phyloP scores from a whole-genome alignment of 2,113 vertebrate genomes.

The Phoxinus phoxinus region DNA sequence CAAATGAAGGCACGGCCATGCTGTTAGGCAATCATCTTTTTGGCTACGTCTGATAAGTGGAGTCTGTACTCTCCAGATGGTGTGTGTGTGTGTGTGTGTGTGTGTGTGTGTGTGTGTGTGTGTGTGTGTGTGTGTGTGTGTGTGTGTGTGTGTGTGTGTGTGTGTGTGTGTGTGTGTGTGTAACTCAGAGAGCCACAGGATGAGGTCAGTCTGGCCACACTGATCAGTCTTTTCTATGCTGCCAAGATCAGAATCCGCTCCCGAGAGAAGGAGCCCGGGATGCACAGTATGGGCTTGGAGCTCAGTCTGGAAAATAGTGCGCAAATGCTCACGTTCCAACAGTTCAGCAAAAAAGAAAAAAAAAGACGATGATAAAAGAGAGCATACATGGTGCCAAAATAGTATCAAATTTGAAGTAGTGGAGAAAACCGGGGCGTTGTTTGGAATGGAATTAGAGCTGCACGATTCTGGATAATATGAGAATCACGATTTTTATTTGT shows the following conservation, averaged over 20 bases:
- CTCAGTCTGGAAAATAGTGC: conserved; percentile 54
- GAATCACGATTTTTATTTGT: too few species aligned
- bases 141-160: conserved; percentile 55
- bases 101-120: conserved; percentile 44
- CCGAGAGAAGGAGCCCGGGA: conserved; percentile 49
- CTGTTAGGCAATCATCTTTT: conserved; percentile 64
- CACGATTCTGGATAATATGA: too few species aligned
- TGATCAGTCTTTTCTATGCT: conserved; percentile 33
- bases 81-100: conserved; percentile 43
- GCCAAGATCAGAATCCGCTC: conserved; percentile 59
- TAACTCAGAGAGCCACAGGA: conserved; percentile 47
- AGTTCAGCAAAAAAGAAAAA: not conserved
- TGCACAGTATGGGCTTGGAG: conserved; percentile 51
- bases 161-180: conserved; percentile 47
- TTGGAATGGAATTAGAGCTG: not conserved
- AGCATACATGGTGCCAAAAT: not conserved
- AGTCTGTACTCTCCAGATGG: conserved; percentile 62
- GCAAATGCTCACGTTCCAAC: conserved; percentile 45
- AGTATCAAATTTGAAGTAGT: not conserved
- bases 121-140: conserved; percentile 53
- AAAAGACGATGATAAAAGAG: not conserved
- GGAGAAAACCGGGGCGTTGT: not conserved
- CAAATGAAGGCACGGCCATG: conserved; percentile 58
- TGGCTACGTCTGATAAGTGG: conserved; percentile 50
- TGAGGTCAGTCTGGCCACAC: conserved; percentile 55